These are phyloP conservation scores for Anastatus disparis DNA, from an alignment of 1,140 invertebrate genomes.

Conservation along the genomic window DNA sequence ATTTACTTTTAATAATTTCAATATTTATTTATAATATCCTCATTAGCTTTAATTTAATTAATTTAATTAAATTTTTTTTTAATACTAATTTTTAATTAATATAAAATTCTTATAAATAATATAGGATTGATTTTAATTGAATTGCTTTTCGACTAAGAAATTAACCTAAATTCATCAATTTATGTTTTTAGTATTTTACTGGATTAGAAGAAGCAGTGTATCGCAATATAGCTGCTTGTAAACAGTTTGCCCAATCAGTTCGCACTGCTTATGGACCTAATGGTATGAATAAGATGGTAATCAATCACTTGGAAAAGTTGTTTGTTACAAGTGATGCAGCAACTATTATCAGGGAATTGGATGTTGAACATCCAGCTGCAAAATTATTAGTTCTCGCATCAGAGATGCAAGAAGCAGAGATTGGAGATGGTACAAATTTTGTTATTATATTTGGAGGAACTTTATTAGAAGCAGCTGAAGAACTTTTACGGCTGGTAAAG, in stretches of 20 bases:
- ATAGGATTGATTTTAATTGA: no score
- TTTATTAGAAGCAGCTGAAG: slow-evolving; percentile 91
- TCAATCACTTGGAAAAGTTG: slow-evolving; percentile 98
- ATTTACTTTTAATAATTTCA: no score
- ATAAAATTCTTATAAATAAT: no score
- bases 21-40: no score
- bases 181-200: slow-evolving; percentile 86
- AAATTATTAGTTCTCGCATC: slow-evolving; percentile 95
- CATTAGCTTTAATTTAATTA: background rate
- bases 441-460: slow-evolving; percentile 95
- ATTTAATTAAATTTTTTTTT: background rate
- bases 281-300: slow-evolving; percentile 99
- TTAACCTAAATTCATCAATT: background rate
- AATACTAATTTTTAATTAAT: no score
- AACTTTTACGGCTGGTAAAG: slow-evolving; percentile 84
- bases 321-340: slow-evolving; percentile 99
- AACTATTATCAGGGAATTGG: slow-evolving; percentile 95
- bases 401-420: slow-evolving; percentile 98
- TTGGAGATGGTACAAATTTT: slow-evolving; percentile 99
- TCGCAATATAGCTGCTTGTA: slow-evolving; percentile 95
- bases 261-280: slow-evolving; percentile 96
- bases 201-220: slow-evolving; percentile 98
- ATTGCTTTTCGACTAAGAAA: background rate
- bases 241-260: slow-evolving; percentile 92
- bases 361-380: slow-evolving; percentile 99